Evolutionary conservation across 1,140 invertebrate genomes (phyloP).

Genomic region (Micrasema longulum): DNA sequence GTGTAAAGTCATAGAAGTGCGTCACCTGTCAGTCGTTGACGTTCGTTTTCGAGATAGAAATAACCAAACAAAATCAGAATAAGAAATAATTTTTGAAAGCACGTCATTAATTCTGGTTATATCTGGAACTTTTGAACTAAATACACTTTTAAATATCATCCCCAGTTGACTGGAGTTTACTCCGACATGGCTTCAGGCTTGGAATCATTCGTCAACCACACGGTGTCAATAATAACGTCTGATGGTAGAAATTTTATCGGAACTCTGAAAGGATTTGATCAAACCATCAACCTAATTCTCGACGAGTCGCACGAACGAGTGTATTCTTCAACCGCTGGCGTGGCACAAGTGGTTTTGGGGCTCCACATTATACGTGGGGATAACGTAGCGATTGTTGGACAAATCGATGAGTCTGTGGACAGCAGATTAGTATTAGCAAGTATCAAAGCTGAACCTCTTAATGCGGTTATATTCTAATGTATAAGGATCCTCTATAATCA

Average conservation of each 20-base stretch:
- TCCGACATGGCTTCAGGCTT: conserved; percentile 81
- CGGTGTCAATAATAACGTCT: conserved; percentile 93
- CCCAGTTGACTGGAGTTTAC: no score
- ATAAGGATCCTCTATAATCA: no score
- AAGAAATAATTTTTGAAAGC: no score
- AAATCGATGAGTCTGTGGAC: conserved; percentile 93
- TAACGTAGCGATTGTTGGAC: conserved; percentile 95
- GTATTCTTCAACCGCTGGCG: conserved; percentile 90
- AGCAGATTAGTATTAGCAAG: conserved; percentile 84
- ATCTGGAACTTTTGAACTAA: no score
- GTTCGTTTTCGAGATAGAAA: no score
- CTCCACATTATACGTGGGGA: conserved; percentile 97
- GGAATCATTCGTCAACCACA: conserved; percentile 90
- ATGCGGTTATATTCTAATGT: conserved; percentile 35
- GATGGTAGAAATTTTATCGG: conserved; percentile 97
- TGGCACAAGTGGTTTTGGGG: conserved; percentile 96
- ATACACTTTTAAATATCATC: no score
- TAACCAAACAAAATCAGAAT: no score
- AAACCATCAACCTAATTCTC: conserved; percentile 97
- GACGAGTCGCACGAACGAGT: conserved; percentile 98
- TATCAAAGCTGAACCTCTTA: conserved; percentile 89
- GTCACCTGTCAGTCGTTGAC: no score
- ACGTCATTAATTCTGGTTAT: no score
- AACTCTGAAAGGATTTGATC: conserved; percentile 87
- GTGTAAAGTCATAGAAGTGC: no score